Evolutionary conservation across 2,888 invertebrate genomes (phyloP).

Genomic region (Syrista parreyssii): DNA sequence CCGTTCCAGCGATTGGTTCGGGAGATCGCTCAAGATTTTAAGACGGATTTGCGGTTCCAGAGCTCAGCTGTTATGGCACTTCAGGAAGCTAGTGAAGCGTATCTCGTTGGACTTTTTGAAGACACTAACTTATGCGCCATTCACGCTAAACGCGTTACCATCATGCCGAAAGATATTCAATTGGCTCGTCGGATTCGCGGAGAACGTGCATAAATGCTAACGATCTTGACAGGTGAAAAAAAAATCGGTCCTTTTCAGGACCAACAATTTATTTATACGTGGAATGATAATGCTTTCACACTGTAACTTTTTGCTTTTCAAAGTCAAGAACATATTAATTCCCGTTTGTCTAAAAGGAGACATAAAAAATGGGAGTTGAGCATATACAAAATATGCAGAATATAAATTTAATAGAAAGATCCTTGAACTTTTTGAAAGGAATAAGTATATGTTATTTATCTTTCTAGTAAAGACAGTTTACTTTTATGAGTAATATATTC

Average conservation of each 20-base stretch:
- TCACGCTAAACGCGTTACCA: constrained; percentile 78
- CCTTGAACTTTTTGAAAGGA: neutral
- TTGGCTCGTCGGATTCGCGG: constrained; percentile 63
- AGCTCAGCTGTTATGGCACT: constrained; percentile 78
- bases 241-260: constrained; percentile 32
- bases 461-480: neutral
- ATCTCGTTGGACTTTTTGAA: constrained; percentile 78
- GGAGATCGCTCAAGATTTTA: constrained; percentile 82
- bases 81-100: constrained; percentile 73
- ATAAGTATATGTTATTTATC: neutral
- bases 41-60: constrained; percentile 77
- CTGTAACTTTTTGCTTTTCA: neutral
- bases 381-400: neutral
- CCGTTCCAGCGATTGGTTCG: constrained; percentile 80
- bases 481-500: neutral
- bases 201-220: constrained; percentile 39
- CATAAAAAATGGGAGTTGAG: neutral
- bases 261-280: constrained; percentile 5
- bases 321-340: neutral
- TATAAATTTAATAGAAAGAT: neutral
- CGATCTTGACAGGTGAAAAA: constrained; percentile 18
- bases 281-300: neutral
- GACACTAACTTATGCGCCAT: constrained; percentile 84
- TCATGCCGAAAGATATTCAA: constrained; percentile 75
- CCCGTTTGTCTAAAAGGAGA: neutral